phyloP scores from a whole-genome alignment of 2,888 invertebrate genomes.

The Acrobasis repandana region DNA sequence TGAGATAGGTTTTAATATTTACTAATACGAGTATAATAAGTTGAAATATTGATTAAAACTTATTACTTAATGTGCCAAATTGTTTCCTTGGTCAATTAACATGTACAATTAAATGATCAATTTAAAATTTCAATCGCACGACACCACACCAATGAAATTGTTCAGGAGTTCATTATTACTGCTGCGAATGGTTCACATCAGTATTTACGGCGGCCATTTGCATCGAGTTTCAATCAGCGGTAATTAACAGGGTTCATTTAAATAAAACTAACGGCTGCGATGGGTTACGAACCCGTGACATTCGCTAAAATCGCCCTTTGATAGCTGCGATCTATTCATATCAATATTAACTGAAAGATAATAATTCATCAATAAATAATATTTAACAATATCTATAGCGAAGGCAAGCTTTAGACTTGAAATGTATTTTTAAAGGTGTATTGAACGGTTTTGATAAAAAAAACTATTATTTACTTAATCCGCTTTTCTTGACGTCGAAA shows the following conservation, averaged over 20 bases:
- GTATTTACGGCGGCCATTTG: slow-evolving; percentile 33
- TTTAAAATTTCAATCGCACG: slow-evolving; percentile 50
- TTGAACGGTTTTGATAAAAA: too few relatives aligned
- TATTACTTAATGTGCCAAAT: background rate
- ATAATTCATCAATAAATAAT: background rate
- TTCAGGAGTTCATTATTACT: slow-evolving; percentile 32
- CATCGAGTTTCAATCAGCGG: slow-evolving; percentile 28
- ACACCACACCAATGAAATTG: slow-evolving; percentile 34
- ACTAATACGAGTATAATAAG: too few relatives aligned
- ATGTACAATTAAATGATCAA: slow-evolving; percentile 42
- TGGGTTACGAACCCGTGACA: slow-evolving; percentile 5
- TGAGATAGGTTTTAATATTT: too few relatives aligned
- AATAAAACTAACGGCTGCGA: slow-evolving; percentile 14
- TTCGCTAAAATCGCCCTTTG: background rate
- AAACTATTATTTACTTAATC: too few relatives aligned
- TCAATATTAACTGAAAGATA: background rate
- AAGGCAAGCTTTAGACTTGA: too few relatives aligned
- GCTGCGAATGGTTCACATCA: slow-evolving; percentile 18
- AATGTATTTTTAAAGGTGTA: too few relatives aligned
- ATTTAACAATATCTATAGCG: too few relatives aligned
- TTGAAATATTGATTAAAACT: too few relatives aligned
- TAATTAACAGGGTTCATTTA: slow-evolving; percentile 19
- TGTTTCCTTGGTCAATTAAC: slow-evolving; percentile 27
- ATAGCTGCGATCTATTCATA: background rate
- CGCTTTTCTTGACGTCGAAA: too few relatives aligned